These are phyloP conservation scores for Drosophila nigricruria DNA, from an alignment of 2,888 invertebrate genomes.

Conservation along the genomic window DNA sequence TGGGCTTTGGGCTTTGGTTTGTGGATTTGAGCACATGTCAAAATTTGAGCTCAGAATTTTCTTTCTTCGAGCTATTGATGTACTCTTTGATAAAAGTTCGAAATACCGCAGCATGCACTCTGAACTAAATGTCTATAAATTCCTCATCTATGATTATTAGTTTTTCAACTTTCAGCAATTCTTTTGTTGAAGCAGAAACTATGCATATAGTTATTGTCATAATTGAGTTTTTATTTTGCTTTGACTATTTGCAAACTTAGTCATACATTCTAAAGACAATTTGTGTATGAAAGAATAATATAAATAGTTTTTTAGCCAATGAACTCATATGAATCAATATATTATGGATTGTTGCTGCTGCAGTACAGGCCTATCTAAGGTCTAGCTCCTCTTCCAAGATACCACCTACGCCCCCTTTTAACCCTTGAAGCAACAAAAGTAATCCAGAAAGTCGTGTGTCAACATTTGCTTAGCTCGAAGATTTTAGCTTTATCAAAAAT, in stretches of 20 bases:
- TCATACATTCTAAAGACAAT: neutral
- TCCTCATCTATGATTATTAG: conserved; percentile 34
- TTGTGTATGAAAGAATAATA: neutral
- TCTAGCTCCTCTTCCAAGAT: too few relatives aligned
- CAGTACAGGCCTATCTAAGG: too few relatives aligned
- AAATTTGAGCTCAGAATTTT: conserved; percentile 21
- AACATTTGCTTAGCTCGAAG: too few relatives aligned
- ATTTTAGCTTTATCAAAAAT: too few relatives aligned
- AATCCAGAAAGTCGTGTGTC: too few relatives aligned
- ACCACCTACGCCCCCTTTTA: too few relatives aligned
- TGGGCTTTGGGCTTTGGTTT: conserved; percentile 6
- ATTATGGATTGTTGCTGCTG: neutral
- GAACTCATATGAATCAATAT: neutral
- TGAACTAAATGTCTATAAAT: conserved; percentile 26
- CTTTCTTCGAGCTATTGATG: conserved; percentile 1
- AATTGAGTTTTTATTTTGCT: neutral
- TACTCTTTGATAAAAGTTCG: conserved; percentile 47
- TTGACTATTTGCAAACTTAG: neutral
- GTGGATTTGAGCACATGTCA: conserved; percentile 49
- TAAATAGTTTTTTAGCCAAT: neutral
- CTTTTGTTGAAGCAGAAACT: neutral
- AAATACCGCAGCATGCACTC: conserved; percentile 48
- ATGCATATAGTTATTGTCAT: neutral
- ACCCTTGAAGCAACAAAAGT: too few relatives aligned
- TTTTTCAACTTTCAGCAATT: conserved; percentile 29